phyloP scores from a whole-genome alignment of 2,113 vertebrate species.

The Diglossa brunneiventris region DNA sequence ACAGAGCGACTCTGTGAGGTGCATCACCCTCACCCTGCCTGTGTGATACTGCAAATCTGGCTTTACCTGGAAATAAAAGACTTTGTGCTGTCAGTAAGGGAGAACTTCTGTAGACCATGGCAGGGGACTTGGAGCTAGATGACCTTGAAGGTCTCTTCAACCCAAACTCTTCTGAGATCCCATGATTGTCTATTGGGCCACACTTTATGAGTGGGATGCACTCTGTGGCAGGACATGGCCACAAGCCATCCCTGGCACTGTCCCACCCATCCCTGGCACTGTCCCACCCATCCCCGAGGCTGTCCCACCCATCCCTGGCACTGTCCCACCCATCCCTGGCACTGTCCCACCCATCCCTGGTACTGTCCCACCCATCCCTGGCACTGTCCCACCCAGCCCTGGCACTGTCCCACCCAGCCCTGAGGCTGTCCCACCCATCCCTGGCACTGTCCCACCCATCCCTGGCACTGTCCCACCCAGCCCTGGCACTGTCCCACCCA shows the following conservation, averaged over 20 bases:
- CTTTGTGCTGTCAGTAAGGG: rapidly evolving
- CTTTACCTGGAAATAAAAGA: background rate
- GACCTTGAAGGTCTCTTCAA: background rate
- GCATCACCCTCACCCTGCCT: too few relatives aligned
- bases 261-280: background rate
- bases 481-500: too few relatives aligned
- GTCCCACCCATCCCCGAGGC: too few relatives aligned
- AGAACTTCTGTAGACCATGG: background rate
- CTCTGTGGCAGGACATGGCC: background rate
- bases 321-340: too few relatives aligned
- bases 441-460: too few relatives aligned
- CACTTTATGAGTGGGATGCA: too few relatives aligned
- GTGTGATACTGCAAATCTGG: too few relatives aligned
- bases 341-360: too few relatives aligned
- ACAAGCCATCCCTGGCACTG: background rate
- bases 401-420: too few relatives aligned
- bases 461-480: too few relatives aligned
- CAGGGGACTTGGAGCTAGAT: background rate
- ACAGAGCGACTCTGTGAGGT: background rate
- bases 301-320: background rate
- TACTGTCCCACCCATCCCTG: background rate
- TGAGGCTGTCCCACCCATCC: background rate
- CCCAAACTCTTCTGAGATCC: background rate
- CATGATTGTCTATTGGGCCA: background rate
- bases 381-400: too few relatives aligned